Base-by-base conservation (phyloP, 2,113 vertebrate genomes). In the Pseudorhombus dupliciocellatus region DNA sequence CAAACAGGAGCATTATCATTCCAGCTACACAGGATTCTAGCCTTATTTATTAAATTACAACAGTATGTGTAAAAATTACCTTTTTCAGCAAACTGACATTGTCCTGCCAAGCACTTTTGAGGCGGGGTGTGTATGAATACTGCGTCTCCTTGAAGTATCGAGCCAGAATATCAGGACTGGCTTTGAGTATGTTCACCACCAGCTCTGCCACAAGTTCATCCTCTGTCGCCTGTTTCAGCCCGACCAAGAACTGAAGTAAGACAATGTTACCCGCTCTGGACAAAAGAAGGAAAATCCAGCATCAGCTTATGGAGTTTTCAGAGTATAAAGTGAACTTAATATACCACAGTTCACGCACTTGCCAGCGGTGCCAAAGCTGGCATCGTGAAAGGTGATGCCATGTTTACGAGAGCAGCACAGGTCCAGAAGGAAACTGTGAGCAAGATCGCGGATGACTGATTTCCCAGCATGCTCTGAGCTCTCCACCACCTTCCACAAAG, bases 371-470 rank as follows among this genome's bases (percentile, higher is more conserved):
- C 97, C 98, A 30, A 97, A 89, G 73, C 94, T 97, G 2, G 94
- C 84, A 37, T 99, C 97, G 31, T 96, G 90, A 76, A 99, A 99
- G 14, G 93, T 96, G 80, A 99, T 96, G 1, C 98, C 98, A 10
- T 98, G 94, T 80, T 96, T 98, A 51, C 95, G 91, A 15, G 98
- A 99, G 85, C 96, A 97, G 75, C 97, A 99, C 9, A 99, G 84
- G 18, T 98, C 95, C 69, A 93, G 80, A 5, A 99, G 93, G 84
- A 99, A 99, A 50, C 78, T 84, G 81, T 99, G 97, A 18, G 94
- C 94, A 12, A 97, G 90, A 25, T 95, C 94, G 37, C 97, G 85
- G 20, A 98, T 92, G 63, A 94, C 71, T n/a, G 70, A n/a, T 31
- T 85, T 91, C 55, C 93, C 97, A 1, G 81, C 85, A 4, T 94